Conservation (phyloP, 2,113 vertebrate genomes). For the Todiramphus saurophagus region DNA sequence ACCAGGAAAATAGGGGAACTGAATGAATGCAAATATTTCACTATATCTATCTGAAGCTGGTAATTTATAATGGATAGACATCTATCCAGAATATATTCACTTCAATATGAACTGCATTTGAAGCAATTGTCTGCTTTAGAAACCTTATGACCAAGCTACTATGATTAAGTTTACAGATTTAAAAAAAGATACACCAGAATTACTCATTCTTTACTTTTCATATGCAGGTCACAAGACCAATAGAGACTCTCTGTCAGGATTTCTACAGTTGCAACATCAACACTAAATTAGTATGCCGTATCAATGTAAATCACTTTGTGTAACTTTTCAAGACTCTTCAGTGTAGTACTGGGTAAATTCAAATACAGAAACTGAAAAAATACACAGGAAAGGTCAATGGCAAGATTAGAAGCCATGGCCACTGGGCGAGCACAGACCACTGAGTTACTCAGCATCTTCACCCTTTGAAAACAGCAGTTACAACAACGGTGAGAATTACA, state of each 20-base stretch:
- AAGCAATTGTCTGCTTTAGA: not conserved
- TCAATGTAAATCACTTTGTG: not conserved
- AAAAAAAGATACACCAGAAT: not conserved
- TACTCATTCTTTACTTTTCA: not conserved
- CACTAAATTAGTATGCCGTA: not conserved
- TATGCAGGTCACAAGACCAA: not conserved
- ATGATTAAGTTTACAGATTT: not conserved
- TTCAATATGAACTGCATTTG: not conserved
- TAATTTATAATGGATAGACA: not conserved
- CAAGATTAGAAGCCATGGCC: not conserved
- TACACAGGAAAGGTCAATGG: not conserved
- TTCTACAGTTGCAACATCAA: not conserved
- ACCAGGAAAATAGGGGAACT: not conserved
- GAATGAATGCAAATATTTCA: not conserved
- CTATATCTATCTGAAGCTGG: not conserved
- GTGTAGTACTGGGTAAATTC: not conserved
- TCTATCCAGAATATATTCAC: not conserved
- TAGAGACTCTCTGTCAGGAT: not conserved
- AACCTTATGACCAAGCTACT: not conserved
- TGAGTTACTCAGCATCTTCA: not conserved
- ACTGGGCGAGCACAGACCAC: not conserved
- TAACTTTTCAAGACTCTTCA: not conserved
- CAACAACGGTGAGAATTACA: not conserved
- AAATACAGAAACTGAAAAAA: not conserved
- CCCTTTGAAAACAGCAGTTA: not conserved